phyloP scores from a whole-genome alignment of 1,140 invertebrate genomes.

The Saxidomus purpurata region DNA sequence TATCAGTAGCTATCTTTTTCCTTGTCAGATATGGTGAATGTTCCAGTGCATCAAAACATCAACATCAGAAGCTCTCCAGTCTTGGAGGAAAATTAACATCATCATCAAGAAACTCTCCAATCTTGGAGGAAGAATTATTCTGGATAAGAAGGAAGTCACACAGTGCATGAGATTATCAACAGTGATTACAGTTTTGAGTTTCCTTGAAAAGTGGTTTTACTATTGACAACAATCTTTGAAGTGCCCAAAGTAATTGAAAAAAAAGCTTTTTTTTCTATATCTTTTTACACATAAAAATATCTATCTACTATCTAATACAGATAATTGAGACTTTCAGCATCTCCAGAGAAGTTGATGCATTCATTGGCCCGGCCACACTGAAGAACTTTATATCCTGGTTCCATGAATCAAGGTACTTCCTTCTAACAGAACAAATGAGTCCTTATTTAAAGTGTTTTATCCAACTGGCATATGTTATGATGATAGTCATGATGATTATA shows the following conservation, averaged over 20 bases:
- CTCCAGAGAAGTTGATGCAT: no score
- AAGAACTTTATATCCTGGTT: no score
- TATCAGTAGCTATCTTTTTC: constrained; percentile 24
- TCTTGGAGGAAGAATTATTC: constrained; percentile 18
- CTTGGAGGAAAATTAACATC: constrained; percentile 1
- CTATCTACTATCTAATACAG: no score
- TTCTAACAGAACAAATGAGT: no score
- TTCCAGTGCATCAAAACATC: constrained; percentile 50
- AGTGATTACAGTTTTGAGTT: constrained; percentile 19
- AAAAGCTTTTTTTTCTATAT: not conserved
- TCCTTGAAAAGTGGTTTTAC: not conserved
- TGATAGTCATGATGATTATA: no score
- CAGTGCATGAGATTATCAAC: constrained; percentile 35
- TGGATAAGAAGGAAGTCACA: constrained; percentile 28
- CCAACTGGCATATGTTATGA: no score
- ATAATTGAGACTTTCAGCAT: no score
- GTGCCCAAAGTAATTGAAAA: not conserved
- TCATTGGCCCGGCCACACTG: no score
- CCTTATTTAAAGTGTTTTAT: no score
- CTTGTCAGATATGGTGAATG: constrained; percentile 42
- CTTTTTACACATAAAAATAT: not conserved
- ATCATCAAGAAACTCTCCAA: not conserved
- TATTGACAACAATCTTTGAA: constrained; percentile 18
- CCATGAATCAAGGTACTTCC: no score
- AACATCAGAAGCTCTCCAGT: constrained; percentile 41